These are phyloP conservation scores for Neomorphus geoffroyi DNA, from an alignment of 2,797 vertebrate genomes.

Conservation along the genomic window DNA sequence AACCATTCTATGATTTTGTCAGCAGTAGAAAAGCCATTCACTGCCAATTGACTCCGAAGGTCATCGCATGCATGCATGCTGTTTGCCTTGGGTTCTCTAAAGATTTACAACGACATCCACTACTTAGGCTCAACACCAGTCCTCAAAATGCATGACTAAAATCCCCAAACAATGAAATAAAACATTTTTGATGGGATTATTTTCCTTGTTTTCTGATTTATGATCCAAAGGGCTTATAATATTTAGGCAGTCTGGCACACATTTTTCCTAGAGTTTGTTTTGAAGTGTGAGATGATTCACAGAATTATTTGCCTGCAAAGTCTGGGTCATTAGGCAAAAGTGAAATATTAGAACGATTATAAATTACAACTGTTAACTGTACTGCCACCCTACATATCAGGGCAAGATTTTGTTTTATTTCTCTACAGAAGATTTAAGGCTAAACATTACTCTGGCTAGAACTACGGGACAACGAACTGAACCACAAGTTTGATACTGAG, in stretches of 20 bases:
- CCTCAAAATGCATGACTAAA: background rate
- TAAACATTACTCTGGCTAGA: background rate
- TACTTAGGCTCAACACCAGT: background rate
- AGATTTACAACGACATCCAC: background rate
- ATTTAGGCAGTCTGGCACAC: background rate
- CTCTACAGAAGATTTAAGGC: background rate
- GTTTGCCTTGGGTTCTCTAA: background rate
- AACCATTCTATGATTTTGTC: background rate
- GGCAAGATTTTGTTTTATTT: background rate
- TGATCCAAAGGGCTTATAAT: background rate
- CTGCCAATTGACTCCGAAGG: background rate
- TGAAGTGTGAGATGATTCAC: slow-evolving; percentile 6
- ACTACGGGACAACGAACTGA: background rate
- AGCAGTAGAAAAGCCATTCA: background rate
- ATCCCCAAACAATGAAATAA: background rate
- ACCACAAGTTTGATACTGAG: background rate
- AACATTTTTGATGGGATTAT: slow-evolving; percentile 1
- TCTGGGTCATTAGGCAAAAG: background rate
- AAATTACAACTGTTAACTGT: background rate
- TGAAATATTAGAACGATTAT: slow-evolving; percentile 15
- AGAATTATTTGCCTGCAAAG: background rate
- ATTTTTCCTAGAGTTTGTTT: background rate
- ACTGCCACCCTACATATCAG: background rate
- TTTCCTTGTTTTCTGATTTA: slow-evolving; percentile 38
- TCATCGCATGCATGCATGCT: rapidly evolving